Base-by-base conservation (phyloP, 1,140 invertebrate species). In the Batillaria attramentaria region DNA sequence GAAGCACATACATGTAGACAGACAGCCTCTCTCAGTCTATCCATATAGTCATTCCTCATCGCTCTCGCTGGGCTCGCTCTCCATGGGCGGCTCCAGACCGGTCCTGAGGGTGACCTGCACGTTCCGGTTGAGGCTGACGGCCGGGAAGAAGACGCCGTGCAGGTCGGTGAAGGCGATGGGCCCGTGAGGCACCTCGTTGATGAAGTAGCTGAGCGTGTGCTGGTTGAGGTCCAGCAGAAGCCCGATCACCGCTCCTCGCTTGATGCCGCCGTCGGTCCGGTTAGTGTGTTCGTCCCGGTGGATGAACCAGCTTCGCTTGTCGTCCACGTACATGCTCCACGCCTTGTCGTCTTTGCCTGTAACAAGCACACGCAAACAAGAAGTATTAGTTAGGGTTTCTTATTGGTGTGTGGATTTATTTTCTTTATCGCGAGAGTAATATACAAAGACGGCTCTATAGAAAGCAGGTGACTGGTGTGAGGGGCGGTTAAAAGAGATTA, bases 271-370 rank as follows among this genome's bases (percentile, higher is more conserved):
- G 83, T 96, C 95, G 46, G 95, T 95, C 28, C 98, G 94, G 68
- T 96, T 95, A 75, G 95, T 95, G 92, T 99, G 98, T 74, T 95
- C 93, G 54, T 96, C 97, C 54, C 94, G 95, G 91, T 99, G 97
- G 92, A 99, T 95, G 92, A 99, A 99, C 94, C 94, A 94, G 62
- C 97, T 98, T 41, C 98, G 93, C 87, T 97, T 94, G 10, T 95
- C 94, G 91, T 99, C 98, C 86, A 99, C 97, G 92, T 99, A 99
- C 97, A 99, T 99, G 86, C 96, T 96, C 96, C 98, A 99, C 24
- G 97, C 97, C 87, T 98, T 97, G 87, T 97, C 96, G 92, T 99
- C 98, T 92, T 98, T 99, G 33, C 97, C 97, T 99, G 91, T 20
- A 84, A 84, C 10, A 62, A 4, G 31, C n/a, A 35, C n/a, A 66